Evolutionary conservation across 2,888 invertebrate species (phyloP), one percentile per base, ranked within the genome.

Genomic region (Acrocyrtus sp.): DNA sequence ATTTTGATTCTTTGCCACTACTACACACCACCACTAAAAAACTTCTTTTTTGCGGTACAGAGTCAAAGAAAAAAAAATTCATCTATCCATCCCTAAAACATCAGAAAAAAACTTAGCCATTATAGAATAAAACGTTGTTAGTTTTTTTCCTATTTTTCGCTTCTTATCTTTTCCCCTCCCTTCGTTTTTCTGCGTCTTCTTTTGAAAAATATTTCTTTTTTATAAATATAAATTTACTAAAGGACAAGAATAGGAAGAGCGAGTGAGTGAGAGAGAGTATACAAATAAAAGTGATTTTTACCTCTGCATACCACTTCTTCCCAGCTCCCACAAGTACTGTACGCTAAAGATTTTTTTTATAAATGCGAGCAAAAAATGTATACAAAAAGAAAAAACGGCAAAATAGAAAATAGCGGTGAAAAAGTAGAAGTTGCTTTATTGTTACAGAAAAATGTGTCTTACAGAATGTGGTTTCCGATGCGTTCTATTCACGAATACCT

Each of bases 221-320:
- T 34, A 56, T 43, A 61, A 69, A 50, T 19, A 54, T 48, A 45
- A n/a, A 34, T 45, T 12, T 12, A n/a, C n/a, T n/a, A n/a, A n/a
- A n/a, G n/a, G n/a, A n/a, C n/a, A n/a, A n/a, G n/a, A n/a, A n/a
- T n/a, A n/a, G n/a, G n/a, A 45, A 45, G 45, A 45, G 45, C 5
- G 45, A 45, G 45, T 10, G 45, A 45, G 34, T 8, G 54, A 45
- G 45, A 45, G 45, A 45, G 45, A 45, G 34, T 8, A 61, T 61
- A 69, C 61, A 69, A 39, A 60, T 47, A 69, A 69, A 70, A 62
- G 69, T 62, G 62, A 70, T 70, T 70, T 67, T 60, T 61, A 54
- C 68, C 61, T 69, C 47, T n/a, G n/a, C n/a, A 10, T 67, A 17
- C 29, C 17, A 29, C 48, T 17, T 45, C 51, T 22, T 57, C 66